A percentile compares a stretch with the other conserved stretches of the same genome.
phyloP scores from a whole-genome alignment of 2,888 invertebrate species.

The Trissoscelio sp. region DNA sequence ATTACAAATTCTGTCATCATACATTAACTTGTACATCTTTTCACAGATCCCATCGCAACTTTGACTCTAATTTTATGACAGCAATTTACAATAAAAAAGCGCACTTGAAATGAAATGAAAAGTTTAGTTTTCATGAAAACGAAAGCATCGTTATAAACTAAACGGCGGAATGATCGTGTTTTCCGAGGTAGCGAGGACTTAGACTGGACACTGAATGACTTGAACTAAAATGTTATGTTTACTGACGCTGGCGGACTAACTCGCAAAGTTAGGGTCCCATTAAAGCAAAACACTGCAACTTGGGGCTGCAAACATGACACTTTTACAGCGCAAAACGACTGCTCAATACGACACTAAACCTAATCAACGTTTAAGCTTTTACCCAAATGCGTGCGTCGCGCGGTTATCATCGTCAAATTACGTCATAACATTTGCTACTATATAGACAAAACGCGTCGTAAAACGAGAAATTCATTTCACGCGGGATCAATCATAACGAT shows the following conservation, averaged over 20 bases:
- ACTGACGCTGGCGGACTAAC: constrained; percentile 38
- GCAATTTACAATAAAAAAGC: no score
- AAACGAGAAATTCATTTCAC: constrained; percentile 41
- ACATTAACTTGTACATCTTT: no score
- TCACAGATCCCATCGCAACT: no score
- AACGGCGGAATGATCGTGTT: constrained; percentile 14
- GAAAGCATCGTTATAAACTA: constrained; percentile 13
- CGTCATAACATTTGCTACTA: constrained; percentile 28
- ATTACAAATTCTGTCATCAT: no score
- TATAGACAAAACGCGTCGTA: constrained; percentile 38
- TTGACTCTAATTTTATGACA: no score
- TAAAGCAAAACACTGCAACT: constrained; percentile 43
- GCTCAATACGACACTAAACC: constrained; percentile 35
- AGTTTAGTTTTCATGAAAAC: constrained; percentile 23
- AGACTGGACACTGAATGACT: constrained; percentile 25
- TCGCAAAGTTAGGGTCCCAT: constrained; percentile 35
- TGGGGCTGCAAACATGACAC: constrained; percentile 32
- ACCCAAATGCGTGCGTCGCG: constrained; percentile 16
- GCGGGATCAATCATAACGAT: constrained; percentile 7
- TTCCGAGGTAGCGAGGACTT: constrained; percentile 20
- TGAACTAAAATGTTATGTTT: constrained; percentile 47
- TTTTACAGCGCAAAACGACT: constrained; percentile 40
- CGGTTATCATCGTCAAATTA: constrained; percentile 42
- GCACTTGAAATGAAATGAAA: not conserved
- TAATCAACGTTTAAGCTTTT: constrained; percentile 39